Evolutionary conservation across 2,797 vertebrate genomes (phyloP).

Genomic region (Gouania willdenowi): DNA sequence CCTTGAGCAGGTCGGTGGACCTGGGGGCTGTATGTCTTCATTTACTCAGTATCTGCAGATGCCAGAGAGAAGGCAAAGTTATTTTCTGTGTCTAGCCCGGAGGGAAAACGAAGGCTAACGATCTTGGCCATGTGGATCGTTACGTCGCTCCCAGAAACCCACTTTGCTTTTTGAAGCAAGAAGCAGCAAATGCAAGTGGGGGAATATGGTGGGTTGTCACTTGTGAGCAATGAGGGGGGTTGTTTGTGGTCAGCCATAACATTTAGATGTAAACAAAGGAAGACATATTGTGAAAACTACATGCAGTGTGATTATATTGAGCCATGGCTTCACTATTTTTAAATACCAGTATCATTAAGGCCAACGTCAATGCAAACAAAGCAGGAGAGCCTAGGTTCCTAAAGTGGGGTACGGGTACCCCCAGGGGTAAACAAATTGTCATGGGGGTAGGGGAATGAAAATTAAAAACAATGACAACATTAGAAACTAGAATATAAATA

Average conservation of each 20-base stretch:
- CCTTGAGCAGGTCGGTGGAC: conserved; percentile 76
- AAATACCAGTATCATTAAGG: conserved; percentile 56
- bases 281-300: conserved; percentile 27
- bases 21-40: conserved; percentile 82
- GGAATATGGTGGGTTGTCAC: conserved; percentile 22
- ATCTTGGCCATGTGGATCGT: conserved; percentile 78
- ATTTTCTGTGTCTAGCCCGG: conserved; percentile 77
- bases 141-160: conserved; percentile 72
- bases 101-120: conserved; percentile 75
- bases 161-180: conserved; percentile 50
- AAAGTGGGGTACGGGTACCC: too few species aligned
- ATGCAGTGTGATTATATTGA: conserved; percentile 47
- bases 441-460: too few species aligned
- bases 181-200: conserved; percentile 17
- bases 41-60: conserved; percentile 81
- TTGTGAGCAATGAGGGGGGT: conserved; percentile 5
- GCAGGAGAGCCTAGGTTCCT: too few species aligned
- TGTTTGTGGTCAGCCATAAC: conserved; percentile 20
- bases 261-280: background rate
- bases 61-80: conserved; percentile 76
- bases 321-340: conserved; percentile 41
- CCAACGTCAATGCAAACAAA: conserved; percentile 31
- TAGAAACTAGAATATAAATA: too few species aligned
- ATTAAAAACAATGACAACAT: too few species aligned
- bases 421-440: too few species aligned